These are phyloP conservation scores for Hyla sarda DNA, from an alignment of 2,113 vertebrate genomes.

Conservation along the genomic window DNA sequence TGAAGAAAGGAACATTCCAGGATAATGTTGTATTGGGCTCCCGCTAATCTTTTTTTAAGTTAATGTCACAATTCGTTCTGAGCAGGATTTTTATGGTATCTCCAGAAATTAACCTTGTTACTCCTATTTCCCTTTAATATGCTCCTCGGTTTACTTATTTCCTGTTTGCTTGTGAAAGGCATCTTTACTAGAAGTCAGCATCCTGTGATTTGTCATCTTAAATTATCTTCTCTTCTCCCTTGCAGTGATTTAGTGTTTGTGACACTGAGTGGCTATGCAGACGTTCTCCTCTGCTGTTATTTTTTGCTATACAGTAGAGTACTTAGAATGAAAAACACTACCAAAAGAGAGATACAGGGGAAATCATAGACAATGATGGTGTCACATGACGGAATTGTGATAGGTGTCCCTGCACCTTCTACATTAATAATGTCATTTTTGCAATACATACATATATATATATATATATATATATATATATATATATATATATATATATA, in stretches of 20 bases:
- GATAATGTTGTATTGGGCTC: slow-evolving; percentile 66
- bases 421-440: neutral
- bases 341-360: neutral
- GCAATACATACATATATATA: too few species aligned
- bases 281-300: slow-evolving; percentile 6
- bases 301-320: neutral
- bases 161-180: slow-evolving; percentile 30
- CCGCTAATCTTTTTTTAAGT: slow-evolving; percentile 65
- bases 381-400: neutral
- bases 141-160: slow-evolving; percentile 15
- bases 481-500: too few species aligned
- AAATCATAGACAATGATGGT: neutral
- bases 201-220: slow-evolving; percentile 41
- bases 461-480: too few species aligned
- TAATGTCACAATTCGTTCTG: slow-evolving; percentile 63
- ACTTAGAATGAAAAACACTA: neutral
- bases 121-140: slow-evolving; percentile 51
- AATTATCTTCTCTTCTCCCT: slow-evolving; percentile 25
- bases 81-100: slow-evolving; percentile 66
- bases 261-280: slow-evolving; percentile 26
- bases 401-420: neutral
- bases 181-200: slow-evolving; percentile 23
- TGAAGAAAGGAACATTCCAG: slow-evolving; percentile 67
- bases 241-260: slow-evolving; percentile 1
- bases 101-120: slow-evolving; percentile 68